Percentiles rank a stretch among this genome's conserved stretches.
Conservation (phyloP, 2,113 vertebrate species). For the Garra rufa region DNA sequence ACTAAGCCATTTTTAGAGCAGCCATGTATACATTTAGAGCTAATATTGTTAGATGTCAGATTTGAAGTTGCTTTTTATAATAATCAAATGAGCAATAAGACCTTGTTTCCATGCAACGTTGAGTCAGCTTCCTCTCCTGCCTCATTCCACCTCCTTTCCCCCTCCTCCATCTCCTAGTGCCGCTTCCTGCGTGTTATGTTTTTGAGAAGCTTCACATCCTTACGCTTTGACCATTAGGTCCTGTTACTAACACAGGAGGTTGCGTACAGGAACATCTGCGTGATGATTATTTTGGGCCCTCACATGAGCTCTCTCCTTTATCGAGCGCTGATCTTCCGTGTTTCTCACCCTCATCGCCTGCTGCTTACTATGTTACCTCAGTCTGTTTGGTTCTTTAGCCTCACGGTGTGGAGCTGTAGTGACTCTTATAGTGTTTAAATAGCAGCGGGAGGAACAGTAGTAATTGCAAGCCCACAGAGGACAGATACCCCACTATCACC, state of each 20-base stretch:
- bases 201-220: conserved; percentile 52
- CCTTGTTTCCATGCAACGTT: conserved; percentile 36
- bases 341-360: conserved; percentile 18
- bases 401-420: not conserved
- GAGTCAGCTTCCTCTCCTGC: conserved; percentile 62
- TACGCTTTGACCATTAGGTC: conserved; percentile 28
- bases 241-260: conserved; percentile 43
- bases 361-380: not conserved
- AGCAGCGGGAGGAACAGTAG: not conserved
- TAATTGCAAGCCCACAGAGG: not conserved
- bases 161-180: conserved; percentile 16
- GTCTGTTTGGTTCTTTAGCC: not conserved
- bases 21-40: not conserved
- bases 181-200: conserved; percentile 51
- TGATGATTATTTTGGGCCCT: conserved; percentile 48
- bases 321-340: not conserved
- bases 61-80: not conserved
- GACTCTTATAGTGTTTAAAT: not conserved
- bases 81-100: not conserved
- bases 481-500: conserved; percentile 16
- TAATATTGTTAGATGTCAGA: not conserved
- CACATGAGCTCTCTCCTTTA: conserved; percentile 33
- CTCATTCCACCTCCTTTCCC: conserved; percentile 6
- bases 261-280: conserved; percentile 49
- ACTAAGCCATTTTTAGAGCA: not conserved